These are phyloP conservation scores for Himalopsyche phryganea DNA, from an alignment of 1,140 invertebrate species.

Conservation along the genomic window DNA sequence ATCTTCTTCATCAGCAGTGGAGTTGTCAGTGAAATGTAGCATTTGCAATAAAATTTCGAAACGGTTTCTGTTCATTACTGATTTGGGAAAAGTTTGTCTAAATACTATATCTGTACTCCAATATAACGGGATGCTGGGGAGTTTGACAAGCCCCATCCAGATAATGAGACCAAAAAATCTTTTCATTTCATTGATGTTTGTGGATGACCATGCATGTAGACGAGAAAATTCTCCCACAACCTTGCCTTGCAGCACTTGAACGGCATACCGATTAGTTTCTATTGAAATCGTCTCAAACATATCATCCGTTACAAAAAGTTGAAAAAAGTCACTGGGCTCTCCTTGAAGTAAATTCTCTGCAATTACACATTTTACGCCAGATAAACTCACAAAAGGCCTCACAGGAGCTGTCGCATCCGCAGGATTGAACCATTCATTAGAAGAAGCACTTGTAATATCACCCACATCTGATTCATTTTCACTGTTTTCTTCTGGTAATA, in stretches of 20 bases:
- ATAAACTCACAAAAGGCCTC: no score
- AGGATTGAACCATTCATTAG: no score
- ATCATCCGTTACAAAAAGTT: slow-evolving; percentile 1
- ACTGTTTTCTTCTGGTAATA: no score
- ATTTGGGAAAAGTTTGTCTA: background rate
- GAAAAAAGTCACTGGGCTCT: slow-evolving; percentile 3
- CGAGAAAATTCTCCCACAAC: background rate
- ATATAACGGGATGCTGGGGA: background rate
- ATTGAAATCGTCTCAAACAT: background rate
- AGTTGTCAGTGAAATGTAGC: slow-evolving; percentile 32
- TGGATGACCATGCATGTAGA: background rate
- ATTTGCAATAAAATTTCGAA: slow-evolving; percentile 30
- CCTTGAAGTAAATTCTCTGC: no score
- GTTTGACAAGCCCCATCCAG: slow-evolving; percentile 3
- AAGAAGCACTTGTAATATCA: no score
- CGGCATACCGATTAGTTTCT: background rate
- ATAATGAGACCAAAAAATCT: slow-evolving; percentile 2
- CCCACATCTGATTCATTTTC: no score
- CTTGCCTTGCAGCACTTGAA: background rate
- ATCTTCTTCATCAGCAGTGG: slow-evolving; percentile 15
- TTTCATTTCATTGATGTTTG: slow-evolving; percentile 1
- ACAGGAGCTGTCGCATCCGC: no score
- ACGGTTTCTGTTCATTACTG: slow-evolving; percentile 21
- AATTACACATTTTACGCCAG: no score
- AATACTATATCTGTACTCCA: background rate